These are phyloP conservation scores for Parnassius orleans DNA, from an alignment of 2,888 invertebrate genomes.

Conservation along the genomic window DNA sequence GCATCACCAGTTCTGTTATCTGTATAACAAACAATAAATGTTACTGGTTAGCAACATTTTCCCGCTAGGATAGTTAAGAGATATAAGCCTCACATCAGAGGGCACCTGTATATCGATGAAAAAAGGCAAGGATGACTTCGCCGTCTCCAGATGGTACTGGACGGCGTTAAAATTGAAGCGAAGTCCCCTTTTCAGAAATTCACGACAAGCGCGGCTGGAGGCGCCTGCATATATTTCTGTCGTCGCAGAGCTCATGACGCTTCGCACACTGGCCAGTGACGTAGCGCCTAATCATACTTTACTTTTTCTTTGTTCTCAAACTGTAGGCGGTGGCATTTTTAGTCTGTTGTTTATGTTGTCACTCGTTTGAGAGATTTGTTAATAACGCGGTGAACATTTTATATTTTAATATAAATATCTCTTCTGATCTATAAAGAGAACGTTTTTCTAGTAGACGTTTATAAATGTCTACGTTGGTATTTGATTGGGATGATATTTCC, in stretches of 20 bases:
- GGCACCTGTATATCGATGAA: too few species aligned
- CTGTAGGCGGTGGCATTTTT: slow-evolving; percentile 10
- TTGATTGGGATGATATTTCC: slow-evolving; percentile 24
- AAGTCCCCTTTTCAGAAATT: too few species aligned
- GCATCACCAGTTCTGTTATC: too few species aligned
- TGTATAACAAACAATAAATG: too few species aligned
- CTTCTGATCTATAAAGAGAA: slow-evolving; percentile 26
- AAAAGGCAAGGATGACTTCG: too few species aligned
- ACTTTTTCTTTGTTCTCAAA: slow-evolving; percentile 23
- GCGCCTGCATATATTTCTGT: neutral
- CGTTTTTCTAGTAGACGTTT: slow-evolving; percentile 22
- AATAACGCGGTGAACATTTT: slow-evolving; percentile 19
- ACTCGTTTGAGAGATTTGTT: slow-evolving; percentile 19
- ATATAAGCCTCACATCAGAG: too few species aligned
- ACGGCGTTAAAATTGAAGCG: too few species aligned
- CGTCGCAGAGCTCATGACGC: slow-evolving; percentile 7
- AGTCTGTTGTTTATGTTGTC: slow-evolving; percentile 16
- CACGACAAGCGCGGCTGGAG: too few species aligned
- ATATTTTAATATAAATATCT: slow-evolving; percentile 19
- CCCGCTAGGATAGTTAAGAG: too few species aligned
- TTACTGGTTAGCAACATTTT: too few species aligned
- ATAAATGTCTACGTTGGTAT: slow-evolving; percentile 21
- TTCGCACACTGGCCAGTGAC: slow-evolving; percentile 11
- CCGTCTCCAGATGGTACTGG: too few species aligned
- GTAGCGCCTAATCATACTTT: slow-evolving; percentile 19